Percentiles rank a stretch among this genome's conserved stretches.
These are phyloP conservation scores for Zoanthus sansibaricus DNA, from an alignment of 92 coral and sea anemone species.

Conservation along the genomic window DNA sequence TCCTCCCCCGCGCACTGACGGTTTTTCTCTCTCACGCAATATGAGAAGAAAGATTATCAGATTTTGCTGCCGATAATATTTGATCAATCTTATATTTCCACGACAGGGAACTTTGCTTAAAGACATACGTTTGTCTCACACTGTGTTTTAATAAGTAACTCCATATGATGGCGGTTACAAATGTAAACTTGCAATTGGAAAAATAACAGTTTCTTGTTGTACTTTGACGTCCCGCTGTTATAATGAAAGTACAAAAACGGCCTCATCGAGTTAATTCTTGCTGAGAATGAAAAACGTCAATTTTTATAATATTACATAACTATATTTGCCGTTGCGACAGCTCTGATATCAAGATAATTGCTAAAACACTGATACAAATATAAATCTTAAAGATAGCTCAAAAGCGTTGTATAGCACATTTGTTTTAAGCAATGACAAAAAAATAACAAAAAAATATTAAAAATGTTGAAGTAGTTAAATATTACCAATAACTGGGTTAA, in stretches of 20 bases:
- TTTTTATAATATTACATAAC: not conserved
- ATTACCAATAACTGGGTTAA: not conserved
- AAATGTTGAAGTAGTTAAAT: not conserved
- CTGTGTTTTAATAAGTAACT: conserved; percentile 36
- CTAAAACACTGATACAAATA: not conserved
- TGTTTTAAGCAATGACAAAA: not conserved
- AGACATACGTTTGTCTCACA: not conserved
- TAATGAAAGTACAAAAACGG: not conserved
- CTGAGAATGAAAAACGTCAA: not conserved
- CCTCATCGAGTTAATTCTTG: not conserved
- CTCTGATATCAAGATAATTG: not conserved
- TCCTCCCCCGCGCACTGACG: not conserved
- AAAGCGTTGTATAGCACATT: not conserved
- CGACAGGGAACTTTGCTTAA: conserved; percentile 1
- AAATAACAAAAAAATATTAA: not conserved
- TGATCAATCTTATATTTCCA: not conserved
- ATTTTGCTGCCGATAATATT: not conserved
- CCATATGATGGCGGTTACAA: not conserved
- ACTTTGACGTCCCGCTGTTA: not conserved
- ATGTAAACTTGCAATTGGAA: conserved; percentile 1
- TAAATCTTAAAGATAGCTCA: not conserved
- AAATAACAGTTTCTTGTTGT: not conserved
- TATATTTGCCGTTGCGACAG: not conserved
- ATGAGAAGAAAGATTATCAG: not conserved
- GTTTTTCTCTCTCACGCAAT: not conserved